Evolutionary conservation across 2,888 invertebrate species (phyloP), one percentile per base, ranked within the genome.

Genomic region (Oscheius sp.): DNA sequence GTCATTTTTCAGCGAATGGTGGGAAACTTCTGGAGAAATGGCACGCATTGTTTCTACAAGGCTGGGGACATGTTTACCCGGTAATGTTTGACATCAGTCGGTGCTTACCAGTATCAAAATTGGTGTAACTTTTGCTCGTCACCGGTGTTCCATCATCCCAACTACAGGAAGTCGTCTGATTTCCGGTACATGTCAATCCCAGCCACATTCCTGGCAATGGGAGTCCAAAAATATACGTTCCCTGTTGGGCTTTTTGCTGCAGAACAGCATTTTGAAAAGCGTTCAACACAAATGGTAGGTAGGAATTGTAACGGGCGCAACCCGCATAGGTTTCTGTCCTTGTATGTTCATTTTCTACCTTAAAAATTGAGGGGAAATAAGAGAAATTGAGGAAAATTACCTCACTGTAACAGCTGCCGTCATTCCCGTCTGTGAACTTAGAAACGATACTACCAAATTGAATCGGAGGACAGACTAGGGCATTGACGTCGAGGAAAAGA

Each of bases 161-260:
- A 21, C 16, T 13, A 43, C 61, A 61, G 41, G 43, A 43, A 13
- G 61, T 43, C 13, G 16, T 41, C 1, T 3, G 1, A 23, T 21
- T 43, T n/a, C 21, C 18, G 43, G 61, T 61, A 21, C 61, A 61
- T 12, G 61, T 61, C 43, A 61, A 12, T 45, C 61, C 61, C 21
- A 61, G 61, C 61, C 61, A 61, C 41, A 61, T 43, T 35, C 35
- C 35, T 35, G 35, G 35, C 9, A 35, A 35, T 9, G 3, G 3
- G 5, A 6, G 35, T 35, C 35, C 35, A 35, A 35, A 35, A 16
- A n/a, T 29, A n/a, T n/a, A n/a, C 9, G 7, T 27, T 1, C 6
- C 58, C 21, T 58, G 21, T 12, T 27, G 58, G 27, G 2, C 29
- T 27, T 58, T 27, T 27, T 18, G 49, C 13, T 49, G 49, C 13